phyloP scores from a whole-genome alignment of 2,113 vertebrate genomes.

The Campylorhamphus procurvoides region DNA sequence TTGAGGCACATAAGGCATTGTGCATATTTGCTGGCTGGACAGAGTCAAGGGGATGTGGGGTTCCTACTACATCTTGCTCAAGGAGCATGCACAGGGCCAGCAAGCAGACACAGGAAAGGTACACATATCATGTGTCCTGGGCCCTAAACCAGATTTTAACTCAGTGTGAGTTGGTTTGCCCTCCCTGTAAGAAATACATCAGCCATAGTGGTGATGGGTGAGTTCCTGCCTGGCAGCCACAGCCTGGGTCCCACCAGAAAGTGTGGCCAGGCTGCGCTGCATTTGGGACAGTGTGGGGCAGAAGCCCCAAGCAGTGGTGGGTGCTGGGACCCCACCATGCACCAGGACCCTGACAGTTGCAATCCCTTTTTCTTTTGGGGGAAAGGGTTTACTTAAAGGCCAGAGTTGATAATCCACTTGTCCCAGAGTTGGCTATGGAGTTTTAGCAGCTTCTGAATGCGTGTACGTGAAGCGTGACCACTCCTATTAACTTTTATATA shows the following conservation, averaged over 20 bases:
- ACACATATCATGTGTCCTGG: rapidly evolving
- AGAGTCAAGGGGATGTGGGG: background rate
- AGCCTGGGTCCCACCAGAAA: background rate
- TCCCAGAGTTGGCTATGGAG: background rate
- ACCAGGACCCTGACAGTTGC: background rate
- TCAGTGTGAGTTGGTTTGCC: background rate
- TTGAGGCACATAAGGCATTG: background rate
- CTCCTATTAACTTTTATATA: background rate
- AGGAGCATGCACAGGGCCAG: background rate
- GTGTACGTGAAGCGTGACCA: background rate
- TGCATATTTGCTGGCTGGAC: background rate
- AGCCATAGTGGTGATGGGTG: background rate
- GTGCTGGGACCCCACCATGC: rapidly evolving
- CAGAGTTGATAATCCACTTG: background rate
- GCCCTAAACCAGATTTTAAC: background rate
- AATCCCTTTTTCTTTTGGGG: background rate
- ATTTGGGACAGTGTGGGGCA: rapidly evolving
- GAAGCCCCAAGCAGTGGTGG: rapidly evolving
- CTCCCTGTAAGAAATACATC: background rate
- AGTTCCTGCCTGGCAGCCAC: background rate
- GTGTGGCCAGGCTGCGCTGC: no score
- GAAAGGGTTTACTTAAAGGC: background rate
- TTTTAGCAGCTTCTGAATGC: background rate
- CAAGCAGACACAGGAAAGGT: rapidly evolving
- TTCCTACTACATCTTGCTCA: background rate